Evolutionary conservation across 2,888 invertebrate genomes (phyloP).

Genomic region (Drosophila demipolita): DNA sequence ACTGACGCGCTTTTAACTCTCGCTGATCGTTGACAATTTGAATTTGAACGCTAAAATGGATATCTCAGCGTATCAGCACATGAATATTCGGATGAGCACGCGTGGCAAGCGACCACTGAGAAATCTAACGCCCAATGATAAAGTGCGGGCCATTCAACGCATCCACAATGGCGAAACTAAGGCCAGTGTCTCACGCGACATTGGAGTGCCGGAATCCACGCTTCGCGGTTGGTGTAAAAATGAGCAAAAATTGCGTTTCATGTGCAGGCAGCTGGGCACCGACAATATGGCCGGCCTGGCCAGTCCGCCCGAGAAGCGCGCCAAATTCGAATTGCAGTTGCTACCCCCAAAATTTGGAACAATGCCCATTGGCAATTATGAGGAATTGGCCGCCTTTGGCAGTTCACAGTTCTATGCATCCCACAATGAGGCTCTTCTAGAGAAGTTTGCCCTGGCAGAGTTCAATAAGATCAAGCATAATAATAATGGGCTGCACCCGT

Average conservation of each 20-base stretch:
- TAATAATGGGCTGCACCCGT: constrained; percentile 68
- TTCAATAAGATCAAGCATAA: constrained; percentile 68
- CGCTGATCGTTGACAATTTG: constrained; percentile 31
- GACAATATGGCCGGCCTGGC: constrained; percentile 85
- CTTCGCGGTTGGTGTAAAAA: constrained; percentile 95
- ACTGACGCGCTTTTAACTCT: constrained; percentile 34
- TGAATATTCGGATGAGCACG: constrained; percentile 87
- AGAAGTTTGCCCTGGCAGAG: constrained; percentile 80
- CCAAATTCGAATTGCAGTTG: constrained; percentile 75
- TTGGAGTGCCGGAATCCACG: constrained; percentile 94
- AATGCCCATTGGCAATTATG: constrained; percentile 66
- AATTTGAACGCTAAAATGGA: constrained; percentile 65
- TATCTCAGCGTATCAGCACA: constrained; percentile 81
- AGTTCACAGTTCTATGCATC: constrained; percentile 72
- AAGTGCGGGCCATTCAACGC: constrained; percentile 91
- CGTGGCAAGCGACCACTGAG: constrained; percentile 91
- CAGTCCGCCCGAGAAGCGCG: constrained; percentile 81
- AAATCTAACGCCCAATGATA: constrained; percentile 90
- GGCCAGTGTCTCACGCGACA: constrained; percentile 93
- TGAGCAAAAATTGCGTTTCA: constrained; percentile 90
- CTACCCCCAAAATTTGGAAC: constrained; percentile 70
- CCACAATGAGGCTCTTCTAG: constrained; percentile 76
- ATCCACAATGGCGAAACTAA: constrained; percentile 94
- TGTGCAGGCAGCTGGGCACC: constrained; percentile 89
- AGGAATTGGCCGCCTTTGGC: constrained; percentile 76